Percentiles rank a stretch among this genome's conserved stretches.
These are phyloP conservation scores for Euwallacea similis DNA, from an alignment of 1,140 invertebrate genomes.

Conservation along the genomic window DNA sequence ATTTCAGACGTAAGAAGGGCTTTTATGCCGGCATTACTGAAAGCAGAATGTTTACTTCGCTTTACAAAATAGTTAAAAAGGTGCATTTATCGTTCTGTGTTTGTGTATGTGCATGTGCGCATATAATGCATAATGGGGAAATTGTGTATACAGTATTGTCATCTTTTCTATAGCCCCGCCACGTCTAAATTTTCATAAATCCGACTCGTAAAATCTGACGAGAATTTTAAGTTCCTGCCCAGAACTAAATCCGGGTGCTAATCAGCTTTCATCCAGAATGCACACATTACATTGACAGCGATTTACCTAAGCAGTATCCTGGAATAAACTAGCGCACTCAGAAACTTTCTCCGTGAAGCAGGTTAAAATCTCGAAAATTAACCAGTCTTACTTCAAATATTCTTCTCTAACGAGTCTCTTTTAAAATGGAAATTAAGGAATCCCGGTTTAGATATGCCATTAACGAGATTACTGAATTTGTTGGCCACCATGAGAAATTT, in stretches of 20 bases:
- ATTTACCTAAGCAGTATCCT: constrained; percentile 25
- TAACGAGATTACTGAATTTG: neutral
- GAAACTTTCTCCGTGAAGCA: constrained; percentile 40
- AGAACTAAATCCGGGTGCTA: constrained; percentile 30
- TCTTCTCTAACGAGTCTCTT: constrained; percentile 28
- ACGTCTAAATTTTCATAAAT: no score
- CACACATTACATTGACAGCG: constrained; percentile 40
- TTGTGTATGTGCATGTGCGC: no score
- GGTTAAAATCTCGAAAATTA: constrained; percentile 31
- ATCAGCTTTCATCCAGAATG: constrained; percentile 42
- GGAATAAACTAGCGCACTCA: constrained; percentile 41
- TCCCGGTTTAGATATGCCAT: constrained; percentile 12
- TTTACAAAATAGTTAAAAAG: constrained; percentile 10
- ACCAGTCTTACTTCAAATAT: constrained; percentile 25
- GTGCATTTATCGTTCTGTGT: constrained; percentile 9
- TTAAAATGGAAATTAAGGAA: constrained; percentile 28
- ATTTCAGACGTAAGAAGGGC: constrained; percentile 16
- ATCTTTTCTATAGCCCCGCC: no score
- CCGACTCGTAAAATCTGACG: no score
- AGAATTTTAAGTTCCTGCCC: constrained; percentile 2
- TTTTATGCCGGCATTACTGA: constrained; percentile 23
- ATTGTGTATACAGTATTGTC: no score
- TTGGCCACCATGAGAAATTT: neutral
- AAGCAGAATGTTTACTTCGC: constrained; percentile 20
- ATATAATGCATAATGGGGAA: no score